Conservation (phyloP, 2,113 vertebrate genomes). For the Cochlearius cochlearius region DNA sequence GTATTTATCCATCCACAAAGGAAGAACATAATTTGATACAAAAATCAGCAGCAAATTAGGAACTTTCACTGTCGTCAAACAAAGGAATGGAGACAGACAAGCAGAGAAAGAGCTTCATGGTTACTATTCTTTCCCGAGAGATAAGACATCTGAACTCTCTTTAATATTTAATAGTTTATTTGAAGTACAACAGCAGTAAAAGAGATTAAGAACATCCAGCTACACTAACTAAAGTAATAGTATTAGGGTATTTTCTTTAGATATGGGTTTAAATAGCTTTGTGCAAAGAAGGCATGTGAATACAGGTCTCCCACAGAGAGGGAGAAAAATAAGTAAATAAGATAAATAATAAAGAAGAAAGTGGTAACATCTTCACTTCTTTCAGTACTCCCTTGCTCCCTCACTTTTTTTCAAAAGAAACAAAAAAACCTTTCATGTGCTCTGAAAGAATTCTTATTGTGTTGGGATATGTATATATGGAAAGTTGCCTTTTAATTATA, state of each 20-base stretch:
- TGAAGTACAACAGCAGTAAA: background rate
- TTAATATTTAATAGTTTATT: slow-evolving; percentile 13
- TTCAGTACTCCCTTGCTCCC: background rate
- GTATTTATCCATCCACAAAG: background rate
- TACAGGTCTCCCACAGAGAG: background rate
- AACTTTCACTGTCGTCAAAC: background rate
- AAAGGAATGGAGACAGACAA: background rate
- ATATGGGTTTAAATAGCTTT: background rate
- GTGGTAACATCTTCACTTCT: background rate
- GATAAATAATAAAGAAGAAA: background rate
- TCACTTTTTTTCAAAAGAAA: background rate
- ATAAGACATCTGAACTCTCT: background rate
- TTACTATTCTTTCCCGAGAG: background rate
- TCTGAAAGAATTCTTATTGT: background rate
- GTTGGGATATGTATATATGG: background rate
- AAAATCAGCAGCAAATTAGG: background rate
- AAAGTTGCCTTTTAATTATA: background rate
- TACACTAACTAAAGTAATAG: background rate
- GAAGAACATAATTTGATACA: background rate
- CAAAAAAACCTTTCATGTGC: background rate
- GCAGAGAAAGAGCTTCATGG: background rate
- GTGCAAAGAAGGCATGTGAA: background rate
- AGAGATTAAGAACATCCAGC: background rate
- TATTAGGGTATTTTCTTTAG: background rate
- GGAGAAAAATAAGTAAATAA: background rate